Base-by-base conservation (phyloP, 2,797 vertebrate genomes). In the Ataeniobius toweri region DNA sequence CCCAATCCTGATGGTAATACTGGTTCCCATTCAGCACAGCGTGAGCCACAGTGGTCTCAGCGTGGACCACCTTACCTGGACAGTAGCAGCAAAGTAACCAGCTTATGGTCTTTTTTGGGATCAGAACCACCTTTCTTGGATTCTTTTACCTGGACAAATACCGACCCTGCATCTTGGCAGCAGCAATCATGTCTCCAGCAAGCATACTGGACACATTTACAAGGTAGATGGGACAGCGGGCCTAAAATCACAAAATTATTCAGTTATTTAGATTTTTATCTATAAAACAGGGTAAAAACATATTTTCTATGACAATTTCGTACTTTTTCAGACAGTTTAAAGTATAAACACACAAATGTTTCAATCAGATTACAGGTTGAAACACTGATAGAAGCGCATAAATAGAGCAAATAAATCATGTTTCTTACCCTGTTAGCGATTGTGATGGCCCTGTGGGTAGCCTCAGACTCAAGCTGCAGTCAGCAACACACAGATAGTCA, bases 1-100 rank as follows among this genome's bases (percentile, higher is more conserved):
- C 96, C 98, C 98, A 99, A 89, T 99, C 98, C 95, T 98, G 98
- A 93, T 99, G 98, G 91, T 99, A 99, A 88, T 99, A 99, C 93
- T 98, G 97, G 83, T 98, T 93, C 81, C 98, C 98, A 0, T 96
- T 99, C 91, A 98, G 93, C 1, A 98, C 97, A 4, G 98, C 94
- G 0, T 99, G 98, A 0, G 97, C 98, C 0, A 97, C 97, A 77
- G 97, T 98, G 16, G 97, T 97, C 95, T 99, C 98, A 0, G 96
- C 98, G 0, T 98, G 96, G 74, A 99, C 96, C 76, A 97, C 97
- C 87, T 98, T 99, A 81, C 97, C 98, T 99, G 93, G 12, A 83
- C 50, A 28, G 14, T 59, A 3, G 73, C 50, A 16, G 18, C 6
- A 53, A n/a, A 46, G 20, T 70, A 14, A 31, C 39, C 73, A 2